These are phyloP conservation scores for Paralvinella palmiformis DNA, from an alignment of 1,140 invertebrate species.

Conservation along the genomic window DNA sequence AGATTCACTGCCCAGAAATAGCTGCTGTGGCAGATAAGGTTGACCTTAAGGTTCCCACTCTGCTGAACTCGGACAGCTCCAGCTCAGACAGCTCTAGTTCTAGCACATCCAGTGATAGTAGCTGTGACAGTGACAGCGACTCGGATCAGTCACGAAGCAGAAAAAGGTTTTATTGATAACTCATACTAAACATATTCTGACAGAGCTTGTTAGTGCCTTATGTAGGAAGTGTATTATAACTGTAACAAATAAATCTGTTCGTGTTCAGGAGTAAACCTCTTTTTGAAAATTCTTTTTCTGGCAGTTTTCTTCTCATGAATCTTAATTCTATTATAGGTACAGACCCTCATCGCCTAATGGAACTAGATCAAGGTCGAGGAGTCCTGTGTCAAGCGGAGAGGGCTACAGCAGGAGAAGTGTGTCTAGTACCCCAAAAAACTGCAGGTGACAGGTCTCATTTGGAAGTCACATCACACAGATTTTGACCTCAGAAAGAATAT, in stretches of 20 bases:
- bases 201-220: neutral
- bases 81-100: slow-evolving; percentile 84
- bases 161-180: neutral
- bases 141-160: neutral
- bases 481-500: no score
- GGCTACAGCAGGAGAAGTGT: slow-evolving; percentile 32
- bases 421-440: slow-evolving; percentile 41
- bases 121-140: slow-evolving; percentile 22
- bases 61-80: slow-evolving; percentile 89
- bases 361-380: slow-evolving; percentile 7
- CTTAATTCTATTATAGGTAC: neutral
- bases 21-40: slow-evolving; percentile 77
- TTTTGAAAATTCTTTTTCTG: neutral
- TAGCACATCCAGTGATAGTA: slow-evolving; percentile 52
- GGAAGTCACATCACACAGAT: no score
- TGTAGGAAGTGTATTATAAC: neutral
- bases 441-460: no score
- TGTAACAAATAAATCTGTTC: neutral
- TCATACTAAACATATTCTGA: neutral
- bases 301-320: neutral
- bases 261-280: neutral
- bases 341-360: neutral
- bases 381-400: slow-evolving; percentile 20
- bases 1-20: slow-evolving; percentile 68
- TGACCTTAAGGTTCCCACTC: slow-evolving; percentile 78